phyloP scores from a whole-genome alignment of 2,797 vertebrate species.

The Saxicola maurus region DNA sequence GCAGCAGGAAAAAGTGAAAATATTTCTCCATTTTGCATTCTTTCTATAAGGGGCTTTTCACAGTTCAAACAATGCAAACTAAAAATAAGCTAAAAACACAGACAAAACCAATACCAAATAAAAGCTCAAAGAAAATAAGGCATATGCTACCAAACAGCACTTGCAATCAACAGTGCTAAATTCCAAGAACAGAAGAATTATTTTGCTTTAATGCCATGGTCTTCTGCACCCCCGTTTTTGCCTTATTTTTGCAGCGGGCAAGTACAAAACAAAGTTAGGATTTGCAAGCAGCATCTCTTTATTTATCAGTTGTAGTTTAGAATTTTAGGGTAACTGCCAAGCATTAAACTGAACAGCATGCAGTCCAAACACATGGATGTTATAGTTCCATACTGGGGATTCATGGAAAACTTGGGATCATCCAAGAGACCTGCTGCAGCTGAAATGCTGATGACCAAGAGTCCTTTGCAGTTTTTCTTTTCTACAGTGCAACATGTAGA shows the following conservation, averaged over 20 bases:
- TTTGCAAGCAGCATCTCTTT: background rate
- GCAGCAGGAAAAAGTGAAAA: background rate
- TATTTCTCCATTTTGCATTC: background rate
- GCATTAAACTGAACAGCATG: background rate
- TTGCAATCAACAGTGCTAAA: background rate
- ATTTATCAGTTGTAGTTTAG: background rate
- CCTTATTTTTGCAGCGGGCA: background rate
- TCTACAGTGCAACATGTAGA: background rate
- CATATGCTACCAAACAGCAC: background rate
- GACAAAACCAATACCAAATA: background rate
- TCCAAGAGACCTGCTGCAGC: slow-evolving; percentile 1
- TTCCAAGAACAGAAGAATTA: background rate
- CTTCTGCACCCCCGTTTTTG: background rate
- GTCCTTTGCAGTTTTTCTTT: background rate
- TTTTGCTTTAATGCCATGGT: background rate
- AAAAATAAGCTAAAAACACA: background rate
- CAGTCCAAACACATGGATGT: background rate
- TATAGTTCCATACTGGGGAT: background rate
- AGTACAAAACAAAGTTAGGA: background rate
- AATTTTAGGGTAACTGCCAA: background rate
- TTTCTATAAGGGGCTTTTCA: background rate
- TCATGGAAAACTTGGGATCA: background rate
- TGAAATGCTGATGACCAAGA: background rate
- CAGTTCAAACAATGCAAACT: background rate
- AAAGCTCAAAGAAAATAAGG: background rate